Evolutionary conservation across 37 sponge, comb jelly and placozoan species (phyloP), one percentile per base, ranked within the genome.

Genomic region (Eunapius fragilis): DNA sequence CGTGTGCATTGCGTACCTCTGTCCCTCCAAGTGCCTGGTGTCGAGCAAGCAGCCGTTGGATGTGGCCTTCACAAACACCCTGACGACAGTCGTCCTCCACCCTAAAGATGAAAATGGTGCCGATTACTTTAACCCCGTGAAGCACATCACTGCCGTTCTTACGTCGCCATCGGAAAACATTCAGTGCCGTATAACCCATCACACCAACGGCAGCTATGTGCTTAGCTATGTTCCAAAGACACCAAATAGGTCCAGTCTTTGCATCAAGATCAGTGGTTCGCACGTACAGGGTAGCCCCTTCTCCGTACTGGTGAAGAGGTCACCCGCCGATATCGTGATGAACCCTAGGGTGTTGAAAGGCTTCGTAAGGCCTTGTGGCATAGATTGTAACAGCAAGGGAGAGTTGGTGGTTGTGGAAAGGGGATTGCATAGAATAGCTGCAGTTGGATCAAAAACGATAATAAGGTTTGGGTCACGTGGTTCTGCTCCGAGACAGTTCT

Each of bases 271-370:
- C 30, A 68, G 33, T 2, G 81, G 67, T 12, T 3, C 80, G 13
- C 85, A 84, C 36, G 69, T 84, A 30, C 34, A 22, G 31, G 90
- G 90, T 45, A 85, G 90, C 48, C 89, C 89, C 25, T 89, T 83
- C 72, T 45, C 82, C 32, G 30, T 89, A 13, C 9, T 19, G 24
- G 84, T 84, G 0, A 70, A 19, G 32, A 76, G 30, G 11, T 74
- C 75, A 6, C 25, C 72, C 10, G 14, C 30, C 41, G 31, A 79
- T 0, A 31, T 49, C 17, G 37, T 22, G 41, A 41, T 41, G 41
- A 41, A 41, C 6, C 41, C 41, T 9, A 41, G 41, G 41, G 41
- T 41, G 41, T 6, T 41, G 41, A 41, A 41, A 41, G 41, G 41
- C 6, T 41, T 89, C 3, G 72, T 84, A 5, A 28, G 27, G 25